phyloP scores from a whole-genome alignment of 2,113 vertebrate genomes.

The Argyrosomus japonicus region DNA sequence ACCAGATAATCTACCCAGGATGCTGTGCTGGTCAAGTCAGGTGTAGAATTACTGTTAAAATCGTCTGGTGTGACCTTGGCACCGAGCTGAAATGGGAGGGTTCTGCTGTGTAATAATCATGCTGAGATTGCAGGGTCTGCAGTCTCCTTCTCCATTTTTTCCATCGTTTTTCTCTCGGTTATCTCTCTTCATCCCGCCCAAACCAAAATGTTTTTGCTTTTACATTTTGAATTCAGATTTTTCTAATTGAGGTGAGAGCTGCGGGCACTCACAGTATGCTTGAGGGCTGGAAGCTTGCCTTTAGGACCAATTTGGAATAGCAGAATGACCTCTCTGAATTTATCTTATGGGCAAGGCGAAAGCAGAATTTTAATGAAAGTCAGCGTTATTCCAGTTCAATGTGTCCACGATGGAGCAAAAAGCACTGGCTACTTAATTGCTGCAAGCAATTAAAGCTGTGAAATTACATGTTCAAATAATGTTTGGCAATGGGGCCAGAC shows the following conservation, averaged over 20 bases:
- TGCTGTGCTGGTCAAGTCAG: constrained; percentile 37
- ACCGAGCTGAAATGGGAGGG: constrained; percentile 33
- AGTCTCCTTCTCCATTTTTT: constrained; percentile 6
- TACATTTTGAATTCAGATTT: constrained; percentile 18
- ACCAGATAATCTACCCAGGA: constrained; percentile 50
- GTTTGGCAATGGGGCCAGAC: constrained; percentile 53
- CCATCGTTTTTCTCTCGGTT: neutral
- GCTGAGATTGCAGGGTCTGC: constrained; percentile 24
- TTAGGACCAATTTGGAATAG: constrained; percentile 38
- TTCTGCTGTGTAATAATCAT: constrained; percentile 40
- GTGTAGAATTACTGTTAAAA: constrained; percentile 67
- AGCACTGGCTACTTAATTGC: constrained; percentile 66
- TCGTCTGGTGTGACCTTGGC: constrained; percentile 62
- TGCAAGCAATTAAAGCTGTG: constrained; percentile 68
- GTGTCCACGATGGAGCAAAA: constrained; percentile 63
- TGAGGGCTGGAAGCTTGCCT: constrained; percentile 1
- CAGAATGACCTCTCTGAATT: constrained; percentile 38
- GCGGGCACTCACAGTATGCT: constrained; percentile 5
- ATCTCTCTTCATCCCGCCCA: constrained; percentile 10
- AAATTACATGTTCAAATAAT: constrained; percentile 65
- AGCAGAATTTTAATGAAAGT: constrained; percentile 47
- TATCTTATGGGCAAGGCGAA: constrained; percentile 34
- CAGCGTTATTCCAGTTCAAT: constrained; percentile 58
- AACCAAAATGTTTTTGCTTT: constrained; percentile 36
- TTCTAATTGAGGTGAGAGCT: constrained; percentile 29